phyloP scores from a whole-genome alignment of 2,797 vertebrate genomes.

The Paramormyrops hopkinsi region DNA sequence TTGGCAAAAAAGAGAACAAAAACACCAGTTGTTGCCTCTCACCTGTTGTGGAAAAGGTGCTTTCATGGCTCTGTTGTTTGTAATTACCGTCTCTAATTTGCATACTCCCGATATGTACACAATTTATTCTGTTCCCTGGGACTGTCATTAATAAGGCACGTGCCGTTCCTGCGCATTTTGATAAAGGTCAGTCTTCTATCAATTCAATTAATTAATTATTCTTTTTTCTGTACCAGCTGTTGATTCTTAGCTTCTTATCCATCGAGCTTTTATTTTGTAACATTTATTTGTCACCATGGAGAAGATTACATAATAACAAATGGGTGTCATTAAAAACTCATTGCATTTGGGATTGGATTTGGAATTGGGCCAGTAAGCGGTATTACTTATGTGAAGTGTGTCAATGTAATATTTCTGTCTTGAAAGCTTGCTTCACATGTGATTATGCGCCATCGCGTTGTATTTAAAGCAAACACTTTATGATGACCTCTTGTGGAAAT shows the following conservation, averaged over 20 bases:
- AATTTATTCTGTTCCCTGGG: slow-evolving; percentile 37
- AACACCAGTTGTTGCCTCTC: slow-evolving; percentile 27
- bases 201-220: slow-evolving; percentile 57
- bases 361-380: slow-evolving; percentile 12
- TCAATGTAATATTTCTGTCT: not conserved
- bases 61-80: slow-evolving; percentile 31
- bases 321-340: not conserved
- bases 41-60: slow-evolving; percentile 27
- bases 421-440: not conserved
- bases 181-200: slow-evolving; percentile 64
- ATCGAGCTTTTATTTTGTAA: not conserved
- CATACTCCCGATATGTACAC: slow-evolving; percentile 37
- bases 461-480: slow-evolving; percentile 17
- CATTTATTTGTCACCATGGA: not conserved
- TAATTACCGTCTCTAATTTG: slow-evolving; percentile 33
- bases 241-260: not conserved
- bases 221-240: slow-evolving; percentile 53
- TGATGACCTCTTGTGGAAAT: slow-evolving; percentile 20
- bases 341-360: slow-evolving; percentile 20
- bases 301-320: slow-evolving; percentile 3
- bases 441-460: not conserved
- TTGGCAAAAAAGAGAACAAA: not conserved
- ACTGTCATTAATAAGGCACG: slow-evolving; percentile 47
- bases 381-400: slow-evolving; percentile 1
- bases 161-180: slow-evolving; percentile 53